Base-by-base conservation (phyloP, 1,140 invertebrate genomes). In the Steinernema khuongi region DNA sequence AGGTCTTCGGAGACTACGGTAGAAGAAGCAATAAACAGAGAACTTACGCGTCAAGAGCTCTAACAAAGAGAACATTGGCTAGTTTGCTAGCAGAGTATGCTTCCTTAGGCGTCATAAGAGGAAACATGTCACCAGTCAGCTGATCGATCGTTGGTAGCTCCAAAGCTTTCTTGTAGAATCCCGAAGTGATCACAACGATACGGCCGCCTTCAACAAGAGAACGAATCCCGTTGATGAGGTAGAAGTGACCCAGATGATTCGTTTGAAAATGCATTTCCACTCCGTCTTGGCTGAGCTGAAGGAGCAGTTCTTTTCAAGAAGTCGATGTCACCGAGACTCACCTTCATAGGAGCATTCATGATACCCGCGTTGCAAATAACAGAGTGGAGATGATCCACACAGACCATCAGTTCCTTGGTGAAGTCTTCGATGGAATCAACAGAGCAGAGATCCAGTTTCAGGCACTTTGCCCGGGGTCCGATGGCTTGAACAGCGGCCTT, bases 51-150 rank as follows among this genome's bases (percentile, higher is more conserved):
- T 70, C 29, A 31, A 76, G 74, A 30, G 70, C 74, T n/a, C 32
- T 60, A 1, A 67, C 69, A 68, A 74, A 77, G 1, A 74, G 68
- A 28, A 72, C 74, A 71, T 74, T 74, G 43, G 72, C 72, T 7
- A 77, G 69, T 70, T 77, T 77, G 68, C 75, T 77, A 31, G 74
- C 36, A 1, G 75, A 67, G 41, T 77, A 77, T 2, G 70, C 70
- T 30, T 77, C 31, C 29, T 68, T 74, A 19, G 72, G 30, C 22
- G 14, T n/a, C 7, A 60, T 7, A 11, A 4, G 50, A 26, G 11
- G 50, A 7, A n/a, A n/a, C 50, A 60, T 60, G 14, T 60, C 50
- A 4, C 22, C 50, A 7, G 50, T 60, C 4, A 60, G 14, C 19
- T 60, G 50, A 14, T 26, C 50, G 7, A 60, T 22, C 19, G 11